Evolutionary conservation across 2,113 vertebrate genomes (phyloP).

Genomic region (Psittacula cyanocephala): DNA sequence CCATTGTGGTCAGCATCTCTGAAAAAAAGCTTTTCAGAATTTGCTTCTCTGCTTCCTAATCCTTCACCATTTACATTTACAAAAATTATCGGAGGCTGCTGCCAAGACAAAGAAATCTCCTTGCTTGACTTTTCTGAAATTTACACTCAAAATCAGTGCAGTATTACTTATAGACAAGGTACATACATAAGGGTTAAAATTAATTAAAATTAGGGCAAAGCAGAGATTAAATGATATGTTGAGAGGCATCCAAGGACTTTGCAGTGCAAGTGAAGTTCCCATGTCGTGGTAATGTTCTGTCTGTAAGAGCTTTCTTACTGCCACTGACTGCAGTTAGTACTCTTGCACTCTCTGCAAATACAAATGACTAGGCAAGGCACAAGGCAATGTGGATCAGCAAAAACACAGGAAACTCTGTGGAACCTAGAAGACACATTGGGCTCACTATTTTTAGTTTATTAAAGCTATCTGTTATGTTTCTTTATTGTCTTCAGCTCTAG

Average conservation of each 20-base stretch:
- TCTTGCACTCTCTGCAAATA: not conserved
- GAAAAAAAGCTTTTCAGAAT: not conserved
- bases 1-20: not conserved
- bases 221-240: not conserved
- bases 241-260: not conserved
- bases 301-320: not conserved
- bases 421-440: not conserved
- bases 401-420: not conserved
- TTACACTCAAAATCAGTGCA: not conserved
- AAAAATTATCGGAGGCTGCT: not conserved
- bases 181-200: not conserved
- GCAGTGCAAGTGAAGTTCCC: not conserved
- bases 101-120: not conserved
- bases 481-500: not conserved
- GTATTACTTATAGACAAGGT: not conserved
- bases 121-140: not conserved
- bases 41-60: not conserved
- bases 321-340: not conserved
- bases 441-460: constrained; percentile 52
- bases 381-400: not conserved
- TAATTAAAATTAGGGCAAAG: not conserved
- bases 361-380: not conserved
- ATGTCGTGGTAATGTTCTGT: not conserved
- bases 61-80: not conserved
- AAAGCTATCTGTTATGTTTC: constrained; percentile 52